Conservation (phyloP, 2,888 invertebrate species). For the Chloroclystis v-ata region DNA sequence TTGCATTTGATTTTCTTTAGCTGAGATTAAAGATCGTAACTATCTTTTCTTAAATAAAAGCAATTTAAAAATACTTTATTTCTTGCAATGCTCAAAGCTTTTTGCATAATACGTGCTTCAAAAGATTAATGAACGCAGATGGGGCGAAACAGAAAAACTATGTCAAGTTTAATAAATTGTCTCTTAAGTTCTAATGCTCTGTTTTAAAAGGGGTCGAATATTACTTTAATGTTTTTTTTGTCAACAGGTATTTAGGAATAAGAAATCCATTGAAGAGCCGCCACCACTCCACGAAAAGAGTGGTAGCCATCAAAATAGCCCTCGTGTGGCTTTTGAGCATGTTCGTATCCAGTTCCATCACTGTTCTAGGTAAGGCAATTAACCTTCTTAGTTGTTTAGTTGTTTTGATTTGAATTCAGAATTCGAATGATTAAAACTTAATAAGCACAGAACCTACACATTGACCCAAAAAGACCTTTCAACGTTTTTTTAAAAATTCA, state of each 20-base stretch:
- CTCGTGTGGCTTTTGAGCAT: slow-evolving; percentile 95
- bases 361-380: slow-evolving; percentile 83
- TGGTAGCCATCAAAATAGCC: slow-evolving; percentile 92
- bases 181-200: background rate
- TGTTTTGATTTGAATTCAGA: no score
- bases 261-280: slow-evolving; percentile 92
- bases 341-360: slow-evolving; percentile 91
- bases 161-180: slow-evolving; percentile 15
- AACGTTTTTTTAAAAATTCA: no score
- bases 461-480: no score
- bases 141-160: slow-evolving; percentile 10
- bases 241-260: slow-evolving; percentile 87
- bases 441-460: no score
- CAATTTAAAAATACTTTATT: background rate
- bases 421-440: no score
- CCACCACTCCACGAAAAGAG: slow-evolving; percentile 88
- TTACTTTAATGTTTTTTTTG: background rate
- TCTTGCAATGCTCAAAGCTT: background rate
- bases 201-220: background rate
- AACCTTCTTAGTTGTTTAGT: no score
- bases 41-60: no score
- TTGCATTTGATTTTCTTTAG: no score
- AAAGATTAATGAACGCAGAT: slow-evolving; percentile 11
- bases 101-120: background rate
- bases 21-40: no score